Percentiles rank a stretch among this genome's conserved stretches.
phyloP scores from a whole-genome alignment of 92 coral and sea anemone species.

The Phenganax marumi region DNA sequence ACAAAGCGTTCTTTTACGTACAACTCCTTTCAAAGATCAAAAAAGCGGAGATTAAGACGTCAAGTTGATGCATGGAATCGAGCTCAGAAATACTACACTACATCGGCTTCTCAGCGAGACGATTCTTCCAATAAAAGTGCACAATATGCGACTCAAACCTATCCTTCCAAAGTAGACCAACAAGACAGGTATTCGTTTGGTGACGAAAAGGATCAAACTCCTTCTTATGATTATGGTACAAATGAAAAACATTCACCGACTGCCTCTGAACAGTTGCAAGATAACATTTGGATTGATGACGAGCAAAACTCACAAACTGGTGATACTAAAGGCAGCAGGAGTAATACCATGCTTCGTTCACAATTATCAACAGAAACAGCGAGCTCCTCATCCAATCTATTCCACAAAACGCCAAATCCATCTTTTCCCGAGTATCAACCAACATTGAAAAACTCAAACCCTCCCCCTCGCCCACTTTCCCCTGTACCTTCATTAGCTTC shows the following conservation, averaged over 20 bases:
- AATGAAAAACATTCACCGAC: background rate
- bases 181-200: background rate
- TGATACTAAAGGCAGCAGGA: background rate
- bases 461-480: slow-evolving; percentile 8
- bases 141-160: background rate
- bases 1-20: background rate
- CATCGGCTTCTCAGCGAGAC: background rate
- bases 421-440: background rate
- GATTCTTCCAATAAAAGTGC: background rate
- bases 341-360: background rate
- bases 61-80: slow-evolving; percentile 25
- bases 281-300: background rate
- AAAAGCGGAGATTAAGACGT: slow-evolving; percentile 3
- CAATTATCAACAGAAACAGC: background rate
- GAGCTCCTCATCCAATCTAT: background rate
- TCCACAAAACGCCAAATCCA: background rate
- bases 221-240: background rate
- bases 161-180: slow-evolving; percentile 1
- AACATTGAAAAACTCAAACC: background rate
- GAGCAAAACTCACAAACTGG: background rate
- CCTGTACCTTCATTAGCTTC: slow-evolving; percentile 7
- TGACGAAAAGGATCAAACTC: background rate
- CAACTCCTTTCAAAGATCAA: background rate
- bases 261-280: too few species aligned
- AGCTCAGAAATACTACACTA: slow-evolving; percentile 4